phyloP scores from a whole-genome alignment of 2,797 vertebrate species.

The Sebastes itinus region DNA sequence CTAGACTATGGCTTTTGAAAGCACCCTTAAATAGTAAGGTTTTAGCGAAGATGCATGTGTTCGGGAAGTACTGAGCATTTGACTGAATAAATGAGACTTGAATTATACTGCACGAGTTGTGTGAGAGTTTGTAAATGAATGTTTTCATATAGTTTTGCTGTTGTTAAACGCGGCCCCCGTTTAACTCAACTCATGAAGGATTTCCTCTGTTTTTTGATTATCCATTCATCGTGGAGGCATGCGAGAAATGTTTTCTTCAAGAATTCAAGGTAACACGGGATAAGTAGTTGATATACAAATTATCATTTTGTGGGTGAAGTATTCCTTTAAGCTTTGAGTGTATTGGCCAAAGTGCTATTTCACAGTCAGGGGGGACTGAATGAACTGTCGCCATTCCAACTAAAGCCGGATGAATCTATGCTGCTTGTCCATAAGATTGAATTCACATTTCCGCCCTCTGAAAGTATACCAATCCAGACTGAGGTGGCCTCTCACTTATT shows the following conservation, averaged over 20 bases:
- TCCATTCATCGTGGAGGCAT: too few relatives aligned
- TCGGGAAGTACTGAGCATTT: neutral
- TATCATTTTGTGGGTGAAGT: too few relatives aligned
- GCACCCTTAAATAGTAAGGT: rapidly evolving
- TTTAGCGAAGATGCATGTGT: rapidly evolving
- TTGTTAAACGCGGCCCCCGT: too few relatives aligned
- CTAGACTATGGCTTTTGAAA: too few relatives aligned
- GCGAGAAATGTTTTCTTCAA: too few relatives aligned
- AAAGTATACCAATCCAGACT: conserved; percentile 6
- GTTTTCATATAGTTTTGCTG: too few relatives aligned
- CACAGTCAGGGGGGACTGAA: neutral
- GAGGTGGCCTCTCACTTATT: conserved; percentile 41
- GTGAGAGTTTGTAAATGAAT: rapidly evolving
- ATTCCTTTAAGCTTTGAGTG: neutral
- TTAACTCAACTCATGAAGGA: too few relatives aligned
- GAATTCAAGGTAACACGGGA: too few relatives aligned
- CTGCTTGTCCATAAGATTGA: conserved; percentile 7
- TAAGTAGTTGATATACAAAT: too few relatives aligned
- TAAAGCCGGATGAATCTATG: conserved; percentile 11
- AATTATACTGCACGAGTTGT: neutral
- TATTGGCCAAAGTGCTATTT: neutral
- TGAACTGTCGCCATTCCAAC: conserved; percentile 4
- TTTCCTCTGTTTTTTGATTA: too few relatives aligned
- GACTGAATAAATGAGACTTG: neutral
- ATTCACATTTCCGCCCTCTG: conserved; percentile 30